Conservation (phyloP, 1,140 invertebrate species). For the Aleiodes sp. region DNA sequence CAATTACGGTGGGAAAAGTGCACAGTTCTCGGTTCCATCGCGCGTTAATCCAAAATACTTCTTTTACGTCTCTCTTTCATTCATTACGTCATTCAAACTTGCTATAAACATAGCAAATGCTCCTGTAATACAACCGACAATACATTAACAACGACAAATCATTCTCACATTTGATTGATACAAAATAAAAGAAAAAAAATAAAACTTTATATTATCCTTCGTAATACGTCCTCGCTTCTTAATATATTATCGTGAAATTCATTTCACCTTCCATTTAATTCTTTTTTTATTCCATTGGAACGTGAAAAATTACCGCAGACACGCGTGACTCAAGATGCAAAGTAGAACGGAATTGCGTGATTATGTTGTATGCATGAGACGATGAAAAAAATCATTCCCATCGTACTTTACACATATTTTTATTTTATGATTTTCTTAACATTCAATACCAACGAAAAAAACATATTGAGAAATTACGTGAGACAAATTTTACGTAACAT, state of each 20-base stretch:
- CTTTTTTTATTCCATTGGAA: not conserved
- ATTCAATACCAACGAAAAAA: not conserved
- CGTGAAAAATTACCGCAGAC: conserved; percentile 10
- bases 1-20: conserved; percentile 59
- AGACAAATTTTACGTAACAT: not conserved
- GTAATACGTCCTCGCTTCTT: not conserved
- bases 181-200: too few relatives aligned
- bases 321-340: conserved; percentile 24
- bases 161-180: too few relatives aligned
- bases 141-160: too few relatives aligned
- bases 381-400: conserved; percentile 22
- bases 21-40: conserved; percentile 20
- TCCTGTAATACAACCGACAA: too few relatives aligned
- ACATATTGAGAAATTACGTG: not conserved
- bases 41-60: conserved; percentile 17
- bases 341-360: conserved; percentile 34
- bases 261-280: not conserved
- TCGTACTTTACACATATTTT: conserved; percentile 5
- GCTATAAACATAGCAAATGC: too few relatives aligned
- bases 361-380: conserved; percentile 19
- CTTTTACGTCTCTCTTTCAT: not conserved
- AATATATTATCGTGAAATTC: not conserved
- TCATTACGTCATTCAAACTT: not conserved
- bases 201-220: not conserved
- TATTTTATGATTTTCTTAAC: not conserved